These are phyloP conservation scores for Deilephila elpenor DNA, from an alignment of 2,888 invertebrate genomes.

Conservation along the genomic window DNA sequence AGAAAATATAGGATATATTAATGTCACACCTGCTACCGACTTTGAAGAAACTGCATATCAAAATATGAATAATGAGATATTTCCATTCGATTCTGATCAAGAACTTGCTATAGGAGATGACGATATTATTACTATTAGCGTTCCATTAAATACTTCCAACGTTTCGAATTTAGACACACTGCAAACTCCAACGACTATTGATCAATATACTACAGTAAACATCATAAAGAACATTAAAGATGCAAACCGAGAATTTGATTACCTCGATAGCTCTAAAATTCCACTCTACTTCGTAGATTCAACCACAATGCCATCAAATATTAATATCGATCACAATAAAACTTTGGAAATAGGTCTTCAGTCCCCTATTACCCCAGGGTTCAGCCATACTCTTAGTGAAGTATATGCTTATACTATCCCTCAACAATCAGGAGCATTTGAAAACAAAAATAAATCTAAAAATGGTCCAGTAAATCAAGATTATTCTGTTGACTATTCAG, in stretches of 20 bases:
- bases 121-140: constrained; percentile 6
- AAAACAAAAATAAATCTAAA: neutral
- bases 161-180: neutral
- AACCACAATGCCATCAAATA: neutral
- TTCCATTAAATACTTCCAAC: neutral
- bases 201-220: neutral
- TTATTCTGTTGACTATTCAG: neutral
- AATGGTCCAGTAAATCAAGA: neutral
- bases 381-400: neutral
- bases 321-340: neutral
- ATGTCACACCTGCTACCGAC: neutral
- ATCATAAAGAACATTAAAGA: neutral
- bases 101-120: constrained; percentile 15
- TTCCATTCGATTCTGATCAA: neutral
- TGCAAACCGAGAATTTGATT: neutral
- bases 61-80: neutral
- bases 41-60: neutral
- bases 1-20: neutral
- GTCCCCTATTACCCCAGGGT: neutral
- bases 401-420: neutral
- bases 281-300: neutral
- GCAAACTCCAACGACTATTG: neutral
- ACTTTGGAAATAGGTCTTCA: neutral
- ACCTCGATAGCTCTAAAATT: neutral
- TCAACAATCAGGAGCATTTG: neutral